Percentiles rank a stretch among this genome's conserved stretches.
Evolutionary conservation across 1,140 invertebrate species (phyloP).

Genomic region (Pseudomyrmex sp.): DNA sequence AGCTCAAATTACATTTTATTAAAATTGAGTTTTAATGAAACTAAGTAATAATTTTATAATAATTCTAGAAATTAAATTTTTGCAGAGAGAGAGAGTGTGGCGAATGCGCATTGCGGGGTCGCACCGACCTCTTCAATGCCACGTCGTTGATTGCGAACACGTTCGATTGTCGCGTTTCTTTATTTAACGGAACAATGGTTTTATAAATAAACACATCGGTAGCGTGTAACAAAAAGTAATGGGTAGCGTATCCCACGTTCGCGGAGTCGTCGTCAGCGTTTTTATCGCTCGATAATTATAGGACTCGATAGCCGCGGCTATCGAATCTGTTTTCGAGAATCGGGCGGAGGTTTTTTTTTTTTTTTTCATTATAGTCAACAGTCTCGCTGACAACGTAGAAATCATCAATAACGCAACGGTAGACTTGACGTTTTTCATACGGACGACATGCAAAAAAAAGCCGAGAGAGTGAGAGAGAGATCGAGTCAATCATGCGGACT

Average conservation of each 20-base stretch:
- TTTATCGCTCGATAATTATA: conserved; percentile 47
- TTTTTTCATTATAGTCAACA: conserved; percentile 25
- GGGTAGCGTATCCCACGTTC: background rate
- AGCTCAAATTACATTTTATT: no score
- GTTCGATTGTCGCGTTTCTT: conserved; percentile 21
- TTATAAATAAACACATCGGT: conserved; percentile 28
- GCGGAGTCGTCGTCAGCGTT: conserved; percentile 22
- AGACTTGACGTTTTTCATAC: conserved; percentile 42
- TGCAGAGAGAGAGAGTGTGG: background rate
- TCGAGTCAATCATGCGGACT: conserved; percentile 38
- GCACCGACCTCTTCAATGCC: conserved; percentile 42
- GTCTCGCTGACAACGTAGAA: conserved; percentile 42
- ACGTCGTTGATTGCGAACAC: conserved; percentile 27
- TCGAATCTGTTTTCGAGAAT: conserved; percentile 28
- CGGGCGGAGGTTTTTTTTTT: background rate
- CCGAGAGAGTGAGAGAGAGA: conserved; percentile 4
- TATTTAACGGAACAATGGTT: conserved; percentile 25
- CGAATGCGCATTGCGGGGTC: background rate
- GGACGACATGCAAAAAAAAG: conserved; percentile 32
- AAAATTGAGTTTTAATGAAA: no score
- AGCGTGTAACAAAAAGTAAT: conserved; percentile 26
- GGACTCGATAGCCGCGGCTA: conserved; percentile 4
- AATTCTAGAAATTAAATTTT: conserved; percentile 6
- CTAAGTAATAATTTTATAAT: no score
- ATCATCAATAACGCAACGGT: conserved; percentile 51